Evolutionary conservation across 2,888 invertebrate genomes (phyloP).

Genomic region (Patella pellucida): DNA sequence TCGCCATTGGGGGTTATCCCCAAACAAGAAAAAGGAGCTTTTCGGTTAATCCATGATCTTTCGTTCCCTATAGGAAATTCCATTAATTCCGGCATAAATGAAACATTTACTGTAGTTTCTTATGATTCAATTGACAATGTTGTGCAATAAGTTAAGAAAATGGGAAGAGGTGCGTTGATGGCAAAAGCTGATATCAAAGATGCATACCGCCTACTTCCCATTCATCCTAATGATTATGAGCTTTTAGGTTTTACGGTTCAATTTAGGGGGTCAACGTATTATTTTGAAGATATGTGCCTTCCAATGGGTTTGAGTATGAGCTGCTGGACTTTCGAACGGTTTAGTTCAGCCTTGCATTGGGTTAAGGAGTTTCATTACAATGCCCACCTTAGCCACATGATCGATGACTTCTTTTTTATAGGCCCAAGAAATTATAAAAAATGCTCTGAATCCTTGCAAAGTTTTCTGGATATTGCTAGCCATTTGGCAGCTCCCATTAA

Average conservation of each 20-base stretch:
- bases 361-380: not conserved
- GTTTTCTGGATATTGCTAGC: not conserved
- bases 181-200: constrained; percentile 12
- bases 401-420: not conserved
- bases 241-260: not conserved
- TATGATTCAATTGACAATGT: not conserved
- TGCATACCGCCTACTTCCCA: not conserved
- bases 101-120: not conserved
- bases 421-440: not conserved
- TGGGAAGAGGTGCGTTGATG: not conserved
- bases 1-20: too few relatives aligned
- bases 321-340: not conserved
- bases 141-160: not conserved
- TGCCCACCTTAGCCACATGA: not conserved
- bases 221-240: not conserved
- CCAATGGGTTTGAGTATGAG: not conserved
- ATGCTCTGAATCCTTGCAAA: too few relatives aligned
- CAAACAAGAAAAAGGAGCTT: too few relatives aligned
- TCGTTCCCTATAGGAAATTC: too few relatives aligned
- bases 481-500: not conserved
- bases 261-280: not conserved
- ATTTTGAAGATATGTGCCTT: not conserved
- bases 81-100: too few relatives aligned
- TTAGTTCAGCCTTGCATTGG: constrained; percentile 9
- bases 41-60: too few relatives aligned